phyloP scores from a whole-genome alignment of 2,797 vertebrate species.

The Acanthis flammea region DNA sequence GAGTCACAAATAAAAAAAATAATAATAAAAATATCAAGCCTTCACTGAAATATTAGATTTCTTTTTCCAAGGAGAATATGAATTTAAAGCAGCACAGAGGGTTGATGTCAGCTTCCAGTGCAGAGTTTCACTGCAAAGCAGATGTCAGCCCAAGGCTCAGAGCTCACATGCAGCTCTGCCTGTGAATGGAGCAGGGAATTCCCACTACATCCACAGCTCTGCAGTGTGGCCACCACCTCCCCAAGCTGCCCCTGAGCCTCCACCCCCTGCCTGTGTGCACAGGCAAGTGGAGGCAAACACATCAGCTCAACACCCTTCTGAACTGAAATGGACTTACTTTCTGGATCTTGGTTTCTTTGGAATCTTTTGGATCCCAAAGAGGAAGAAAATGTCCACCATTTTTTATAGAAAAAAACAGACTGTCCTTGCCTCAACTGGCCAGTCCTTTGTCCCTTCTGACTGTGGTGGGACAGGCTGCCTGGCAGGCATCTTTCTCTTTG shows the following conservation, averaged over 20 bases:
- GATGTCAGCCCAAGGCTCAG: neutral
- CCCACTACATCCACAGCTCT: neutral
- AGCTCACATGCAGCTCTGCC: neutral
- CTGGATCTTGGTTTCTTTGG: neutral
- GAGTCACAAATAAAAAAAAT: neutral
- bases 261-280: neutral
- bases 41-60: neutral
- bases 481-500: neutral
- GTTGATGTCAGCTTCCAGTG: neutral
- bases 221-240: neutral
- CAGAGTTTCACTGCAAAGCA: slow-evolving; percentile 3
- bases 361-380: neutral
- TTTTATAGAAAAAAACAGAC: neutral
- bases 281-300: rapidly evolving
- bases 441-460: neutral
- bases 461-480: neutral
- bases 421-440: neutral
- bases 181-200: neutral
- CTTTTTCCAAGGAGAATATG: neutral
- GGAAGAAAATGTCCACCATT: neutral
- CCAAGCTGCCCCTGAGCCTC: neutral
- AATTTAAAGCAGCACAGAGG: neutral
- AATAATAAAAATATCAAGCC: neutral
- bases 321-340: neutral
- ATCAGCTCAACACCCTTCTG: rapidly evolving